Conservation (phyloP, 2,888 invertebrate species). For the Philhelius pedissequus region DNA sequence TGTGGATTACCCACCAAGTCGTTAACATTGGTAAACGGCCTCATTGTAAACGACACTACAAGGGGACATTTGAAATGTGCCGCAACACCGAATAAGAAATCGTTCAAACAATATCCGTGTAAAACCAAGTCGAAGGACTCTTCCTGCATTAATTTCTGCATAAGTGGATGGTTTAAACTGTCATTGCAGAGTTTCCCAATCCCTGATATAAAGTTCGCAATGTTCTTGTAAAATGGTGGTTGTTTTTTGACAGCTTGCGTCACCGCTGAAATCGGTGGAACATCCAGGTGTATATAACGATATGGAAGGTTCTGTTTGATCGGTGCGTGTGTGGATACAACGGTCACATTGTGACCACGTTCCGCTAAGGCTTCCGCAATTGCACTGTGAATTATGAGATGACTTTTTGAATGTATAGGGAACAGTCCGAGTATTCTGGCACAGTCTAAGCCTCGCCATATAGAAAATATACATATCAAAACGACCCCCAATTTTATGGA, state of each 20-base stretch:
- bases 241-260: neutral
- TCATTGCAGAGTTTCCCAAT: neutral
- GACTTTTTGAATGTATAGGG: slow-evolving; percentile 73
- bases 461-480: neutral
- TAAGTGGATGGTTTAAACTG: slow-evolving; percentile 13
- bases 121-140: slow-evolving; percentile 67
- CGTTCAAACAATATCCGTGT: slow-evolving; percentile 42
- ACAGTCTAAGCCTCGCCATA: neutral
- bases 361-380: slow-evolving; percentile 72
- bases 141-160: slow-evolving; percentile 48
- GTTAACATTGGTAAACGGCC: slow-evolving; percentile 70
- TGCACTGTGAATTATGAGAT: slow-evolving; percentile 73
- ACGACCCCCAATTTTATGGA: neutral
- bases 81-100: neutral
- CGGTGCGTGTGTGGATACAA: slow-evolving; percentile 70
- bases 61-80: slow-evolving; percentile 73
- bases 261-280: neutral
- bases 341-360: slow-evolving; percentile 74
- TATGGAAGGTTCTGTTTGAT: neutral
- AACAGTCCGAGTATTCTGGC: slow-evolving; percentile 74
- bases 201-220: neutral
- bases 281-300: neutral
- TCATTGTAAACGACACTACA: slow-evolving; percentile 72
- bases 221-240: neutral
- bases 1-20: slow-evolving; percentile 71